Evolutionary conservation across 2,797 vertebrate genomes (phyloP).

Genomic region (Sparidentex hasta): DNA sequence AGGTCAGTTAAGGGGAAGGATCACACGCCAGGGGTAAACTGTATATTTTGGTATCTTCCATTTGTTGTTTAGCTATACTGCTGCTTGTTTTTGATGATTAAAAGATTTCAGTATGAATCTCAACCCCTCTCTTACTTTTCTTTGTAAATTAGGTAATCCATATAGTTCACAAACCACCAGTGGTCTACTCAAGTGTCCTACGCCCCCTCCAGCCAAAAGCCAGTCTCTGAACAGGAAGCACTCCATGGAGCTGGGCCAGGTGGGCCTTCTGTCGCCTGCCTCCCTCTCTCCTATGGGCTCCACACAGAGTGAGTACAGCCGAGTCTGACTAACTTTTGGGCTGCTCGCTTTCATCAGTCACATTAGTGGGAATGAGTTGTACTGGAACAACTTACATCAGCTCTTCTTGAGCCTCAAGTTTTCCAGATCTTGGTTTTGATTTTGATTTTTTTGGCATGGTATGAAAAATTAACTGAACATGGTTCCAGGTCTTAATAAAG

Average conservation of each 20-base stretch:
- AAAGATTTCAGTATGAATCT: background rate
- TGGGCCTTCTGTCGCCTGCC: conserved; percentile 93
- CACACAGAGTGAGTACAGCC: conserved; percentile 93
- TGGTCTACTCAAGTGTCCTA: conserved; percentile 96
- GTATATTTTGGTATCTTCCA: background rate
- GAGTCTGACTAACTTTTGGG: background rate
- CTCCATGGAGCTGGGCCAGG: conserved; percentile 93
- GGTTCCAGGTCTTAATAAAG: conserved; percentile 36
- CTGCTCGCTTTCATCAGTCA: conserved; percentile 16
- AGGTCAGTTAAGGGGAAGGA: background rate
- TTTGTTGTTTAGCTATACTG: background rate
- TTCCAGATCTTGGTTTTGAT: conserved; percentile 34
- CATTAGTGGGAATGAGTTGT: background rate
- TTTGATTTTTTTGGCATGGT: conserved; percentile 14
- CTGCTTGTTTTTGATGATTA: background rate
- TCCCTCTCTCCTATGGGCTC: conserved; percentile 94
- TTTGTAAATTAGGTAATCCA: conserved; percentile 88
- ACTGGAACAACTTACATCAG: conserved; percentile 33
- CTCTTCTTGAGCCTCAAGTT: conserved; percentile 33
- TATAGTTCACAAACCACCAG: conserved; percentile 94
- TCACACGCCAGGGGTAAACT: background rate
- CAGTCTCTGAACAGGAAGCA: conserved; percentile 95
- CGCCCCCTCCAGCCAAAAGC: conserved; percentile 93
- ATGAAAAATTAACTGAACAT: conserved; percentile 34
- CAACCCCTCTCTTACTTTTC: background rate